phyloP scores from a whole-genome alignment of 1,140 invertebrate species.

The Rhagoletis pomonella region DNA sequence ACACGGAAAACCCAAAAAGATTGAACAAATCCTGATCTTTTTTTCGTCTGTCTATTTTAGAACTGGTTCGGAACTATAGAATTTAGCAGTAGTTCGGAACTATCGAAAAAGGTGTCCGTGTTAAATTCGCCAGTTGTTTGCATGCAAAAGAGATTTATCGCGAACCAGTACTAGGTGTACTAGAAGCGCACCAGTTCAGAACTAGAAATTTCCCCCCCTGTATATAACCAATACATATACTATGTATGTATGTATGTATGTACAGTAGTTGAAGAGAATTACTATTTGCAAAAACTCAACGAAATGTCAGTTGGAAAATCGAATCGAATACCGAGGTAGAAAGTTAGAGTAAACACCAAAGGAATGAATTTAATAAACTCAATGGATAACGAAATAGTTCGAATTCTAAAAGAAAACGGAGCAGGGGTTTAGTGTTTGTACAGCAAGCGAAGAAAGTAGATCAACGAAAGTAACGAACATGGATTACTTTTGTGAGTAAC shows the following conservation, averaged over 20 bases:
- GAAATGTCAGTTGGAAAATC: background rate
- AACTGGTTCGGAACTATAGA: too few relatives aligned
- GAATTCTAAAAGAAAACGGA: conserved; percentile 16
- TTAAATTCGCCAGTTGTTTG: too few relatives aligned
- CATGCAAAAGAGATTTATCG: too few relatives aligned
- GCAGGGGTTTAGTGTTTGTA: background rate
- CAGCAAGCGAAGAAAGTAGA: conserved; percentile 6
- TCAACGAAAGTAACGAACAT: conserved; percentile 37
- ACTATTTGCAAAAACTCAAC: background rate
- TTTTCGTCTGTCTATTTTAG: too few relatives aligned
- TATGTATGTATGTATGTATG: background rate
- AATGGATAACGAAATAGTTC: conserved; percentile 44
- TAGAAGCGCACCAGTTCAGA: too few relatives aligned
- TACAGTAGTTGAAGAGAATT: background rate
- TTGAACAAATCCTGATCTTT: too few relatives aligned
- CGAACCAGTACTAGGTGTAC: too few relatives aligned
- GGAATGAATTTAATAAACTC: conserved; percentile 36
- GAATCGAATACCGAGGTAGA: background rate
- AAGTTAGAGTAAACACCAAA: background rate
- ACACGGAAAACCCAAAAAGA: too few relatives aligned
- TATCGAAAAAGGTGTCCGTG: too few relatives aligned
- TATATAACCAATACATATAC: background rate
- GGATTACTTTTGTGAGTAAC: background rate
- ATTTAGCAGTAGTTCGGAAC: too few relatives aligned
- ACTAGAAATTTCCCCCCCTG: too few relatives aligned